phyloP scores from a whole-genome alignment of 2,888 invertebrate species.

The Eulithis prunata region DNA sequence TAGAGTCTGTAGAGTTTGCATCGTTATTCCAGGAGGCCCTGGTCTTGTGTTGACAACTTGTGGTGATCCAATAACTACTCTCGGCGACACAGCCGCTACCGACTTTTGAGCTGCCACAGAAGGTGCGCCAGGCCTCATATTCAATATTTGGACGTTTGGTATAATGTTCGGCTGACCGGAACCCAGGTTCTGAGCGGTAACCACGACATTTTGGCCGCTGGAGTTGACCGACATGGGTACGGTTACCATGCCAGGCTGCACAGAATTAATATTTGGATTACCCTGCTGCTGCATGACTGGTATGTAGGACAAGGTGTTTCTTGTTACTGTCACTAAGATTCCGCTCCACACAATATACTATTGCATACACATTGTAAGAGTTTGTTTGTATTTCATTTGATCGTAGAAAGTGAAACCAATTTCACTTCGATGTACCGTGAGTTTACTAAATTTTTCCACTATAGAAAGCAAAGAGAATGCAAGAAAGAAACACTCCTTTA shows the following conservation, averaged over 20 bases:
- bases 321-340: neutral
- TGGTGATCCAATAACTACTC: conserved; percentile 93
- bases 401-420: too few relatives aligned
- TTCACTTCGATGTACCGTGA: too few relatives aligned
- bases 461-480: too few relatives aligned
- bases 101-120: conserved; percentile 91
- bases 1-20: conserved; percentile 93
- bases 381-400: too few relatives aligned
- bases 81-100: conserved; percentile 90
- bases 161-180: conserved; percentile 86
- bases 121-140: conserved; percentile 90
- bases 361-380: too few relatives aligned
- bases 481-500: too few relatives aligned
- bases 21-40: conserved; percentile 92
- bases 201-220: conserved; percentile 81
- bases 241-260: conserved; percentile 83
- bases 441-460: too few relatives aligned
- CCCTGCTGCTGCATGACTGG: conserved; percentile 29
- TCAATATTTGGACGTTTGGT: conserved; percentile 93
- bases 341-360: too few relatives aligned
- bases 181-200: conserved; percentile 86
- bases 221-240: conserved; percentile 87
- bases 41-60: conserved; percentile 96
- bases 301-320: neutral
- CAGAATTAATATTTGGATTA: conserved; percentile 22